Evolutionary conservation across 2,797 vertebrate species (phyloP).

Genomic region (Emydoidea blandingii): DNA sequence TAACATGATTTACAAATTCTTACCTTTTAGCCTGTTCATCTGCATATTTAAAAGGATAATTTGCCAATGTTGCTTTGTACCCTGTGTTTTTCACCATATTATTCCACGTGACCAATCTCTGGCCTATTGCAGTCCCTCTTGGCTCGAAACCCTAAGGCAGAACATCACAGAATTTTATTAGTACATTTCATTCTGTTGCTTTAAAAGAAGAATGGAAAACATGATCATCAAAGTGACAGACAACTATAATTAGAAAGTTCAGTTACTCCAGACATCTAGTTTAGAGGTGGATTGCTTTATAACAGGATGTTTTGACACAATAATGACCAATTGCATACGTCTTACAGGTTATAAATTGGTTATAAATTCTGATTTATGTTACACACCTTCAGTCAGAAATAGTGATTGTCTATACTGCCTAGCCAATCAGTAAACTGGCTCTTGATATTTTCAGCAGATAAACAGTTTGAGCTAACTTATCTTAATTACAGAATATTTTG

Average conservation of each 20-base stretch:
- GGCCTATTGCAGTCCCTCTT: slow-evolving; percentile 96
- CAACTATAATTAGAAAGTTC: slow-evolving; percentile 53
- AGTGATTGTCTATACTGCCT: not conserved
- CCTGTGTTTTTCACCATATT: slow-evolving; percentile 99
- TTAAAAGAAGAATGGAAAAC: slow-evolving; percentile 19
- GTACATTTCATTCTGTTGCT: slow-evolving; percentile 29
- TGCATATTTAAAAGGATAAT: slow-evolving; percentile 98
- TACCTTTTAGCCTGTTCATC: slow-evolving; percentile 98
- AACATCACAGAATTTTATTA: slow-evolving; percentile 59
- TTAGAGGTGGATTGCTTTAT: slow-evolving; percentile 42
- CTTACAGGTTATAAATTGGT: slow-evolving; percentile 1
- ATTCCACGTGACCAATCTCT: slow-evolving; percentile 97
- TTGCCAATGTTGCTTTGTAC: slow-evolving; percentile 97
- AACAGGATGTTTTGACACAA: slow-evolving; percentile 42
- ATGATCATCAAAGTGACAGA: slow-evolving; percentile 45
- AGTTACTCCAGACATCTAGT: slow-evolving; percentile 28
- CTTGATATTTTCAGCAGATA: not conserved
- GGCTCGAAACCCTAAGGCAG: slow-evolving; percentile 94
- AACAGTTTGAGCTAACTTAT: not conserved
- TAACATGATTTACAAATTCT: not conserved
- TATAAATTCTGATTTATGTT: slow-evolving; percentile 32
- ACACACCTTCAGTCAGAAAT: not conserved
- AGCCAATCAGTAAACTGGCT: not conserved
- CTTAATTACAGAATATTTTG: not conserved
- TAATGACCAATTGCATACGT: not conserved